Evolutionary conservation across 2,888 invertebrate species (phyloP).

Genomic region (Bhutanitis thaidina): DNA sequence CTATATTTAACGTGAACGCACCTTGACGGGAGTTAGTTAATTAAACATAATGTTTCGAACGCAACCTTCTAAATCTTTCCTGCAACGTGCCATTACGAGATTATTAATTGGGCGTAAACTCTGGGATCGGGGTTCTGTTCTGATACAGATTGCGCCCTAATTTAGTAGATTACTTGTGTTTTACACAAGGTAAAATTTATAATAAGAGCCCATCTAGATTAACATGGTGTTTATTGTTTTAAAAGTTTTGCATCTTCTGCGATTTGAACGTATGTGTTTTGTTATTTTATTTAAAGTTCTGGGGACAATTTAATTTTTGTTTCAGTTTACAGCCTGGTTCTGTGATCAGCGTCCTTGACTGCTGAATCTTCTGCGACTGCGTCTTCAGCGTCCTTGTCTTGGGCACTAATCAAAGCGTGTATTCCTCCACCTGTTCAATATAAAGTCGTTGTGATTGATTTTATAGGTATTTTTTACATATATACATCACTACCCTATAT

Average conservation of each 20-base stretch:
- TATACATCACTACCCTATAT: too few relatives aligned
- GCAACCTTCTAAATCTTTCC: conserved; percentile 38
- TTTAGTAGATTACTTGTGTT: conserved; percentile 33
- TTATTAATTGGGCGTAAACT: conserved; percentile 70
- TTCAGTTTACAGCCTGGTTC: not conserved
- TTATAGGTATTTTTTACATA: too few relatives aligned
- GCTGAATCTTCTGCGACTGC: too few relatives aligned
- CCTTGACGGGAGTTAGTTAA: conserved; percentile 59
- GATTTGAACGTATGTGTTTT: not conserved
- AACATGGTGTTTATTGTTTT: conserved; percentile 18
- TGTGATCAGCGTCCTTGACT: too few relatives aligned
- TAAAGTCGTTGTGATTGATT: too few relatives aligned
- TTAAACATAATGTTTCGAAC: conserved; percentile 52
- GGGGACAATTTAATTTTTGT: too few relatives aligned
- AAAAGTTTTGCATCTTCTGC: conserved; percentile 13
- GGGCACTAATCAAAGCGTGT: too few relatives aligned
- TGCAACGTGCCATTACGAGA: conserved; percentile 41
- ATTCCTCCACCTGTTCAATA: too few relatives aligned
- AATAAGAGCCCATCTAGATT: conserved; percentile 23
- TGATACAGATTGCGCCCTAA: conserved; percentile 30
- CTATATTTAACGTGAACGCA: conserved; percentile 52
- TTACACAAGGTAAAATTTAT: conserved; percentile 31
- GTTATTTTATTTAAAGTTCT: conserved; percentile 1
- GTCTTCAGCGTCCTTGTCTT: too few relatives aligned
- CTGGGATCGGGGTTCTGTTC: conserved; percentile 42